Evolutionary conservation across 2,113 vertebrate species (phyloP).

Genomic region (Corydoras sp.): DNA sequence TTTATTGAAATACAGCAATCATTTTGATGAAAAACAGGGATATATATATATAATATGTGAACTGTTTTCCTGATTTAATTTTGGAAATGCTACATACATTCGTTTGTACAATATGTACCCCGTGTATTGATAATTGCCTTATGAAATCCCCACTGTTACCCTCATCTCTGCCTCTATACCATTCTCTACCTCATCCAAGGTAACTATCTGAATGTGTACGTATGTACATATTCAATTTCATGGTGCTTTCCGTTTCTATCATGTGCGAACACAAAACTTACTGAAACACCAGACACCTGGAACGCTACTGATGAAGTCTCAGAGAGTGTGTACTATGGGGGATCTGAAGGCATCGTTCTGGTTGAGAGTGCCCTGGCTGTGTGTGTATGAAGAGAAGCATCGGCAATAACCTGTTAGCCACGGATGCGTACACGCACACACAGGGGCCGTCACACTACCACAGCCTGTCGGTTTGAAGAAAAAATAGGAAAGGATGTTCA

Average conservation of each 20-base stretch:
- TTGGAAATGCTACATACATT: too few relatives aligned
- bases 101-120: too few relatives aligned
- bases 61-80: too few relatives aligned
- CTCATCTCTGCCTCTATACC: too few relatives aligned
- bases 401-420: background rate
- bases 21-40: too few relatives aligned
- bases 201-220: too few relatives aligned
- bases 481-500: background rate
- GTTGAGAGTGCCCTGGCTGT: background rate
- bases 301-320: background rate
- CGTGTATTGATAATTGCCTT: too few relatives aligned
- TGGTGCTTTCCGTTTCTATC: background rate
- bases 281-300: background rate
- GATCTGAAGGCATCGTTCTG: background rate
- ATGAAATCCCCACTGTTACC: too few relatives aligned
- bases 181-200: too few relatives aligned
- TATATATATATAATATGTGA: too few relatives aligned
- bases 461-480: background rate
- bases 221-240: background rate
- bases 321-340: background rate
- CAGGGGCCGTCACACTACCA: background rate
- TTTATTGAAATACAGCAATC: too few relatives aligned
- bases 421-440: background rate
- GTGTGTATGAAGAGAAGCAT: background rate
- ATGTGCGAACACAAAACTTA: background rate